A percentile compares a stretch with the other conserved stretches of the same genome.
phyloP scores from a whole-genome alignment of 2,113 vertebrate species.

The Onychorhynchus coronatus region DNA sequence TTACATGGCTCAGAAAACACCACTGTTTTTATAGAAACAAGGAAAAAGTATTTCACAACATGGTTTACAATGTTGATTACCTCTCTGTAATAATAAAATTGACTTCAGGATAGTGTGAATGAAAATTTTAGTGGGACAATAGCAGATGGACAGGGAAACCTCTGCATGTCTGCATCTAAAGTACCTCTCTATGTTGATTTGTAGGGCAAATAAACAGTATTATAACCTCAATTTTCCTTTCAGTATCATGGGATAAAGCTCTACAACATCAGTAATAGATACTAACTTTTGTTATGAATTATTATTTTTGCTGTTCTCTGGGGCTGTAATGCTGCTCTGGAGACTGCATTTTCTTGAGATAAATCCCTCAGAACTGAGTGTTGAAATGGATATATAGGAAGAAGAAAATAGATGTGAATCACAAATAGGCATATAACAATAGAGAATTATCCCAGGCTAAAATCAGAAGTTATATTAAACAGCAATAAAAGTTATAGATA shows the following conservation, averaged over 20 bases:
- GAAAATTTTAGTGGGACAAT: neutral
- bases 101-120: neutral
- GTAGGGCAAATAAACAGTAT: neutral
- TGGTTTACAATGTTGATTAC: neutral
- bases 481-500: neutral
- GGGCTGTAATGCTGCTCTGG: neutral
- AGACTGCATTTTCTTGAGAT: neutral
- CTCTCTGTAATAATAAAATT: neutral
- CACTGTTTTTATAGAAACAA: neutral
- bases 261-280: neutral
- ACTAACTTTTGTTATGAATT: neutral
- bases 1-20: neutral
- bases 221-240: neutral
- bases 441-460: neutral
- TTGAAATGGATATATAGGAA: neutral
- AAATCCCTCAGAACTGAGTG: neutral
- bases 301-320: neutral
- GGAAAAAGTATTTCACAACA: neutral
- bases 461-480: neutral
- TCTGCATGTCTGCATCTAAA: neutral
- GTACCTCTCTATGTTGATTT: neutral
- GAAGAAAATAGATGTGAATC: neutral
- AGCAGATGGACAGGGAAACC: neutral
- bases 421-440: neutral
- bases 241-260: neutral